Conservation (phyloP, 2,113 vertebrate species). For the Todiramphus chloris region DNA sequence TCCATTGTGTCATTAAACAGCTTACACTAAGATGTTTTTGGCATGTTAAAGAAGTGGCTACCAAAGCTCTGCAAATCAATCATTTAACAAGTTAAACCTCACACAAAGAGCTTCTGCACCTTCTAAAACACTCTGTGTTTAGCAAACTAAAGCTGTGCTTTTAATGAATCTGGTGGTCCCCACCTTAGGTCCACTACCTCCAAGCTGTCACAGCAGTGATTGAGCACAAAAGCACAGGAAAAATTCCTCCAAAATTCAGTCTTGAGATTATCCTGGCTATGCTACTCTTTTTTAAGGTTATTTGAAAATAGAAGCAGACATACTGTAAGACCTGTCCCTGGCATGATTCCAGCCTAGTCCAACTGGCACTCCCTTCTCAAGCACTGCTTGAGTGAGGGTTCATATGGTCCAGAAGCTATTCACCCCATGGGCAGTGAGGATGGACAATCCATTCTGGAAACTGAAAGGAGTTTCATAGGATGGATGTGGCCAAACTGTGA, state of each 20-base stretch:
- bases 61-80: not conserved
- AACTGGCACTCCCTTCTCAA: not conserved
- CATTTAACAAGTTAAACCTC: not conserved
- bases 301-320: not conserved
- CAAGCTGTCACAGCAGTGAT: not conserved
- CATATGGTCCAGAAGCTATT: not conserved
- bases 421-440: not conserved
- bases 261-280: not conserved
- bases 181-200: not conserved
- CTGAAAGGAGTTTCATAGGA: not conserved
- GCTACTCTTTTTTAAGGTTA: not conserved
- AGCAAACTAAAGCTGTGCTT: not conserved
- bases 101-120: not conserved
- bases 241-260: not conserved
- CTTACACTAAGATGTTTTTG: not conserved
- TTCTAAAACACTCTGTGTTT: not conserved
- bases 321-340: not conserved
- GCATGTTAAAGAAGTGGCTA: not conserved
- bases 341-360: not conserved
- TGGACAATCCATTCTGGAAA: not conserved
- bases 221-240: not conserved
- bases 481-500: not conserved
- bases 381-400: not conserved
- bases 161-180: not conserved
- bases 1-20: not conserved